A percentile compares a stretch with the other conserved stretches of the same genome.
Evolutionary conservation across 2,888 invertebrate genomes (phyloP).

Genomic region (Caenorhabditis virilis): DNA sequence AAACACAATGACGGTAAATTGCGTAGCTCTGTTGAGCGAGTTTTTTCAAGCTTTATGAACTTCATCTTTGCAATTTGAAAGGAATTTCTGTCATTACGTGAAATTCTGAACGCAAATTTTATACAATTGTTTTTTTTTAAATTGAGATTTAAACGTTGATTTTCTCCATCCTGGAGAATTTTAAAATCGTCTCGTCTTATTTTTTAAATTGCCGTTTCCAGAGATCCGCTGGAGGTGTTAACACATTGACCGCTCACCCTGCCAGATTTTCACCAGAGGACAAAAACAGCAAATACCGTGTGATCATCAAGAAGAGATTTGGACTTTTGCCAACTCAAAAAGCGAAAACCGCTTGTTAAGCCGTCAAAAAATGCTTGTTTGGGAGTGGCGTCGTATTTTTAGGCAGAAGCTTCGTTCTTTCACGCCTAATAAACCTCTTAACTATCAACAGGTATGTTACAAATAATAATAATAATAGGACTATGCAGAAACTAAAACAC

Average conservation of each 20-base stretch:
- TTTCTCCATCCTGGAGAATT: too few species aligned
- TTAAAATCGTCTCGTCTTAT: too few species aligned
- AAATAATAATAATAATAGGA: neutral
- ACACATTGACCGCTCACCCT: slow-evolving; percentile 88
- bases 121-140: too few species aligned
- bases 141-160: too few species aligned
- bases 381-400: slow-evolving; percentile 56
- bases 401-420: slow-evolving; percentile 54
- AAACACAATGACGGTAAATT: too few species aligned
- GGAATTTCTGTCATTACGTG: too few species aligned
- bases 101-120: too few species aligned
- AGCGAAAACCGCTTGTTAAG: slow-evolving; percentile 71
- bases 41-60: too few species aligned
- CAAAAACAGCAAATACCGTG: slow-evolving; percentile 85
- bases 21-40: too few species aligned
- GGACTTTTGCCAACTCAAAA: slow-evolving; percentile 84
- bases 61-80: too few species aligned
- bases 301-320: slow-evolving; percentile 87
- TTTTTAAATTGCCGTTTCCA: too few species aligned
- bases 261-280: slow-evolving; percentile 95
- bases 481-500: neutral
- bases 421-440: slow-evolving; percentile 46
- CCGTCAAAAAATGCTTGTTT: slow-evolving; percentile 38
- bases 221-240: slow-evolving; percentile 76
- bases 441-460: slow-evolving; percentile 56